These are phyloP conservation scores for Rhynchonycteris naso DNA, from an alignment of 2,797 vertebrate species.

Conservation along the genomic window DNA sequence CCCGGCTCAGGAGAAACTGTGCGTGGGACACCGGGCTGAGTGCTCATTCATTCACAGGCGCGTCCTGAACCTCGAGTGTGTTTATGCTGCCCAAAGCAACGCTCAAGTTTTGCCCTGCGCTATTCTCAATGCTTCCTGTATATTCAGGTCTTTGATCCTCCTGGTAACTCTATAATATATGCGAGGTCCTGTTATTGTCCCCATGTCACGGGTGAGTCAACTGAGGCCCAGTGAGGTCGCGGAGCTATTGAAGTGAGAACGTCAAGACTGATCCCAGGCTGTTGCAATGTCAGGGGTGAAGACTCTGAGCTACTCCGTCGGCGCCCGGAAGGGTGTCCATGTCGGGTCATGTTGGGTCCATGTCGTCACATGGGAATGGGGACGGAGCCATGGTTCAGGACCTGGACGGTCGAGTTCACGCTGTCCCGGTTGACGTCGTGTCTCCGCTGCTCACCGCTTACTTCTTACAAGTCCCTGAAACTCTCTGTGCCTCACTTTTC, in stretches of 20 bases:
- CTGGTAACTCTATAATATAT: background rate
- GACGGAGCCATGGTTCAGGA: background rate
- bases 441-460: background rate
- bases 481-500: background rate
- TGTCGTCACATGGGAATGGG: accelerated
- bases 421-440: background rate
- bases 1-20: conserved; percentile 41
- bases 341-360: background rate
- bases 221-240: background rate
- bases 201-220: background rate
- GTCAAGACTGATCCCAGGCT: background rate
- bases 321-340: background rate
- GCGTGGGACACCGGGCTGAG: background rate
- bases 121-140: background rate
- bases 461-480: background rate
- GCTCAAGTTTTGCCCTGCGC: background rate
- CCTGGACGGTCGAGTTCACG: background rate
- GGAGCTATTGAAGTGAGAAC: background rate
- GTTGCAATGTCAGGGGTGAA: background rate
- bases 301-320: background rate
- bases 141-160: background rate
- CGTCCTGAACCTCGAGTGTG: background rate
- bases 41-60: background rate
- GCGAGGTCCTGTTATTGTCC: background rate
- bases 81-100: background rate